Conservation (phyloP, 1,140 invertebrate genomes). For the Drosophila pseudoobscura region DNA sequence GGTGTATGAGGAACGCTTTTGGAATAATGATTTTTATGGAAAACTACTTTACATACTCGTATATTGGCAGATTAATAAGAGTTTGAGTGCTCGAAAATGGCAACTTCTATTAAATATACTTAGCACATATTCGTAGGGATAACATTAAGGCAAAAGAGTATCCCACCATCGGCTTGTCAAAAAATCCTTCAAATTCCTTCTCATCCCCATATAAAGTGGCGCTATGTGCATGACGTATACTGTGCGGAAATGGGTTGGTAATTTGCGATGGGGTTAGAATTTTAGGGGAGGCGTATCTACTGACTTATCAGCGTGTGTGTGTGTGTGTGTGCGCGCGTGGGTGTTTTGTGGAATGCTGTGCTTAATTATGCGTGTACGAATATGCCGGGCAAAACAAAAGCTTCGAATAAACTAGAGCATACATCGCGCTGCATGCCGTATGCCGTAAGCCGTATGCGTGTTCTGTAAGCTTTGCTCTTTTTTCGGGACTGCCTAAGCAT, state of each 20-base stretch:
- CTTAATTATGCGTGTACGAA: constrained; percentile 71
- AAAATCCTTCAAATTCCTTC: background rate
- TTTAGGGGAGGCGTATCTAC: constrained; percentile 22
- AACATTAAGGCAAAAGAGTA: background rate
- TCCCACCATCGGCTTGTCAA: background rate
- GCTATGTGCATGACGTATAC: constrained; percentile 68
- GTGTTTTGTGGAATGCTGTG: constrained; percentile 37
- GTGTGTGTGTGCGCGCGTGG: constrained; percentile 6
- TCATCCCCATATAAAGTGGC: constrained; percentile 51
- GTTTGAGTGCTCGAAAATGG: too few relatives aligned
- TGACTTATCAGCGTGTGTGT: background rate
- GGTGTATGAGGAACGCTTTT: too few relatives aligned
- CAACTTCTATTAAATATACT: too few relatives aligned
- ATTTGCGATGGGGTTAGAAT: constrained; percentile 20
- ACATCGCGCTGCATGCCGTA: constrained; percentile 13
- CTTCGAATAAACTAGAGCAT: constrained; percentile 3
- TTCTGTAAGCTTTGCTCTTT: constrained; percentile 23
- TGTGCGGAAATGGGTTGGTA: constrained; percentile 30
- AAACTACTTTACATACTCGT: too few relatives aligned
- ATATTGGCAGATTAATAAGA: too few relatives aligned
- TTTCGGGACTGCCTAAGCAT: constrained; percentile 38
- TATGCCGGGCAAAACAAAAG: constrained; percentile 30
- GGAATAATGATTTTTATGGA: too few relatives aligned
- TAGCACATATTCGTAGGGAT: background rate
- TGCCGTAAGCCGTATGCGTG: constrained; percentile 50